Evolutionary conservation across 2,888 invertebrate genomes (phyloP).

Genomic region (Drosophila colorata): DNA sequence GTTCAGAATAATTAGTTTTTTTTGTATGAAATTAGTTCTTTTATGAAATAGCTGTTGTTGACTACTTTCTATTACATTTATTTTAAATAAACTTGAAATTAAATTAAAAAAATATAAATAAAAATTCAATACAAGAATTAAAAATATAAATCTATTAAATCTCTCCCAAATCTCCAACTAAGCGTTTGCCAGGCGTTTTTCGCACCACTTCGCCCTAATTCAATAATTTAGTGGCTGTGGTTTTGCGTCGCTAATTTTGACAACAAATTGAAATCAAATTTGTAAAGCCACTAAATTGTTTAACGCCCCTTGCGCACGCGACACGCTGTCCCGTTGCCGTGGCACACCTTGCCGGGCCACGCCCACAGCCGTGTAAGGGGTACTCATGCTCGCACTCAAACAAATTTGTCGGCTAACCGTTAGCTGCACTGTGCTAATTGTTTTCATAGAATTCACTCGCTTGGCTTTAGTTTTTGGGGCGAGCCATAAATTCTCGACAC

Average conservation of each 20-base stretch:
- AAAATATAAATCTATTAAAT: neutral
- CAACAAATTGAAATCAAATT: constrained; percentile 75
- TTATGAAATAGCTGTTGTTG: too few relatives aligned
- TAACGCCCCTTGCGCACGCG: constrained; percentile 52
- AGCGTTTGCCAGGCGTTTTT: neutral
- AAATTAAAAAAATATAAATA: too few relatives aligned
- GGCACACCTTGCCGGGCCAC: constrained; percentile 15
- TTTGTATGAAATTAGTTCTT: too few relatives aligned
- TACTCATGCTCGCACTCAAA: neutral
- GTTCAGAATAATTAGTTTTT: too few relatives aligned
- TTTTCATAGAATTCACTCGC: constrained; percentile 67
- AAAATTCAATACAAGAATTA: too few relatives aligned
- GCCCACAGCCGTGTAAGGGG: constrained; percentile 9
- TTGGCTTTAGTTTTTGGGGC: constrained; percentile 60
- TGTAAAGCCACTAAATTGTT: constrained; percentile 65
- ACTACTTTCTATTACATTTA: too few relatives aligned
- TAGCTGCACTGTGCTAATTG: constrained; percentile 62
- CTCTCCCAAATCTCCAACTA: neutral
- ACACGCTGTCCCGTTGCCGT: constrained; percentile 12
- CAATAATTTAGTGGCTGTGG: constrained; percentile 61
- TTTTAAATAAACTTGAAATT: too few relatives aligned
- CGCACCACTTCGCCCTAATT: neutral
- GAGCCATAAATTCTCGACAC: constrained; percentile 65
- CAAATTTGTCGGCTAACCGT: constrained; percentile 33
- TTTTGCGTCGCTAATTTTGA: constrained; percentile 62